Evolutionary conservation across 2,797 vertebrate genomes (phyloP).

Genomic region (Hydrophis major): DNA sequence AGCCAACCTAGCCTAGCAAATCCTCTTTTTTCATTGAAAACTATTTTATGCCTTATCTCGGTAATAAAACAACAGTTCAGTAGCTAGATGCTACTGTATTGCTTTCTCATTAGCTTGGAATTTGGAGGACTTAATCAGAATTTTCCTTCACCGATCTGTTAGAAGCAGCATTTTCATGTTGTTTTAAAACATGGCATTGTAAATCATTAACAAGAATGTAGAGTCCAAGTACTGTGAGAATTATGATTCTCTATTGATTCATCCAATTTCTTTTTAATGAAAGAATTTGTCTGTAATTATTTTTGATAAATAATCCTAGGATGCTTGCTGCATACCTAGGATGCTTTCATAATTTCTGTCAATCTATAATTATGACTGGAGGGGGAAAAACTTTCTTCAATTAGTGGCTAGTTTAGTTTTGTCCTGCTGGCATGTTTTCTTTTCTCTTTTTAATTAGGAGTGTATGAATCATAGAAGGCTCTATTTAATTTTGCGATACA

Average conservation of each 20-base stretch:
- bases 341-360: slow-evolving; percentile 12
- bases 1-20: background rate
- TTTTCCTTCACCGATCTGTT: background rate
- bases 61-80: slow-evolving; percentile 12
- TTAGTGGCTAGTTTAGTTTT: background rate
- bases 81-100: slow-evolving; percentile 19
- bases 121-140: slow-evolving; percentile 33
- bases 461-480: background rate
- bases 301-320: slow-evolving; percentile 50
- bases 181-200: slow-evolving; percentile 45
- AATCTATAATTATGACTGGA: slow-evolving; percentile 19
- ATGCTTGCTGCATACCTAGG: slow-evolving; percentile 13
- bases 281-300: slow-evolving; percentile 51
- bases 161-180: slow-evolving; percentile 39
- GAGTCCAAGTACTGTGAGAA: slow-evolving; percentile 39
- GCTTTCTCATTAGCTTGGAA: slow-evolving; percentile 30
- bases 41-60: slow-evolving; percentile 20
- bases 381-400: background rate
- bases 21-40: background rate
- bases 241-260: slow-evolving; percentile 48
- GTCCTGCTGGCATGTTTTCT: background rate
- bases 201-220: slow-evolving; percentile 53
- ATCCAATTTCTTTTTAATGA: slow-evolving; percentile 60
- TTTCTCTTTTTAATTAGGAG: background rate
- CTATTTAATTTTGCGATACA: background rate